phyloP scores from a whole-genome alignment of 2,113 vertebrate species.

The Callocephalon fimbriatum region DNA sequence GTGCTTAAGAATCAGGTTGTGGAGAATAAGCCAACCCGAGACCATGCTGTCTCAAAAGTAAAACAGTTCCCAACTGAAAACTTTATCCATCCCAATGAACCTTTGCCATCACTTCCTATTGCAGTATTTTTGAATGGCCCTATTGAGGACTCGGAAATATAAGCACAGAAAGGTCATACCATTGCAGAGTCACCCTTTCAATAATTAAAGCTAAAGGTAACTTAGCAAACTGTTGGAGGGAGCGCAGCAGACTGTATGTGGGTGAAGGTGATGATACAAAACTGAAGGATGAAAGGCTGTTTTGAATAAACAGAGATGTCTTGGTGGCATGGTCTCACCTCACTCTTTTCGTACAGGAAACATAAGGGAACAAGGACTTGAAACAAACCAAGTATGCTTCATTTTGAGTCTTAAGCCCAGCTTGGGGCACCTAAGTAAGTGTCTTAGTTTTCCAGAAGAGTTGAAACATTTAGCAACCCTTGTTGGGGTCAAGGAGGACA shows the following conservation, averaged over 20 bases:
- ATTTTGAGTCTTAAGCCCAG: not conserved
- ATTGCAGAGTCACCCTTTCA: not conserved
- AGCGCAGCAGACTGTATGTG: not conserved
- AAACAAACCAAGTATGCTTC: not conserved
- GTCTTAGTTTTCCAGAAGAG: not conserved
- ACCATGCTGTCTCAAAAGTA: not conserved
- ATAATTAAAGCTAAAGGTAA: not conserved
- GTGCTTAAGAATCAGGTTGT: not conserved
- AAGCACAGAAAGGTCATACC: not conserved
- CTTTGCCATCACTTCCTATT: not conserved
- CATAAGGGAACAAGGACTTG: not conserved
- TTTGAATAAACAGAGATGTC: constrained; percentile 36
- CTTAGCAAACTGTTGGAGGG: not conserved
- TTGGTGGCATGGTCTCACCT: not conserved
- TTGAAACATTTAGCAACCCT: not conserved
- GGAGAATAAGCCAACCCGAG: not conserved
- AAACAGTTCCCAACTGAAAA: not conserved
- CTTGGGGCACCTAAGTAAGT: not conserved
- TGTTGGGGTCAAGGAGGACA: not conserved
- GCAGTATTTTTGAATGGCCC: constrained; percentile 24
- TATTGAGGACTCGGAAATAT: constrained; percentile 71
- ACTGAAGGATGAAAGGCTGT: not conserved
- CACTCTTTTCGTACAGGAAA: not conserved
- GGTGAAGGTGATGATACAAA: not conserved
- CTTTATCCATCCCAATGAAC: not conserved